Evolutionary conservation across 2,888 invertebrate species (phyloP).

Genomic region (Plagodis pulveraria): DNA sequence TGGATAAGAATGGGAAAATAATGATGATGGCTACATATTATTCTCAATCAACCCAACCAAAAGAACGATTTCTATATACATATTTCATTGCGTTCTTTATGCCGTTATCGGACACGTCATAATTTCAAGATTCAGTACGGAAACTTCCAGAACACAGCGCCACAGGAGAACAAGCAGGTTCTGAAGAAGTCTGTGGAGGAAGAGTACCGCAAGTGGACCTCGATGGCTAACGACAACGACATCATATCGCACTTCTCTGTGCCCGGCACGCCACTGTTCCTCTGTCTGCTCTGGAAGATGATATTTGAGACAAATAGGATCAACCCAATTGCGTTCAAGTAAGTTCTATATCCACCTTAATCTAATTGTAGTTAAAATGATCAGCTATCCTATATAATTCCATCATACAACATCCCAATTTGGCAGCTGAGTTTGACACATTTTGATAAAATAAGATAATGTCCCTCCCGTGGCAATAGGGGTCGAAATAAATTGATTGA

Average conservation of each 20-base stretch:
- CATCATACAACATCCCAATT: too few species aligned
- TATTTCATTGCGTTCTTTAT: too few species aligned
- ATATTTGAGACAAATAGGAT: slow-evolving; percentile 97
- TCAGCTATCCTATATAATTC: too few species aligned
- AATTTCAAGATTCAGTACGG: slow-evolving; percentile 6
- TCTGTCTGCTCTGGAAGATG: slow-evolving; percentile 98
- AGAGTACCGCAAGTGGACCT: slow-evolving; percentile 98
- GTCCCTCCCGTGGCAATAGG: too few species aligned
- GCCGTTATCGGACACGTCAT: slow-evolving; percentile 9
- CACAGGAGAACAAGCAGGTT: slow-evolving; percentile 95
- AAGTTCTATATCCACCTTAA: slow-evolving; percentile 37
- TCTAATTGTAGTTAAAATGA: too few species aligned
- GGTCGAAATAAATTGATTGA: too few species aligned
- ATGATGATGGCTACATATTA: too few species aligned
- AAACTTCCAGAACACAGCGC: slow-evolving; percentile 87
- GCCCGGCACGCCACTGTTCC: slow-evolving; percentile 95
- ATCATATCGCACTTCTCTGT: slow-evolving; percentile 98
- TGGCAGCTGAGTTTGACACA: too few species aligned
- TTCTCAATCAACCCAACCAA: too few species aligned
- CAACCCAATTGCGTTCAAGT: slow-evolving; percentile 98
- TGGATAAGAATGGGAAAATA: too few species aligned
- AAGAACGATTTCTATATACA: too few species aligned
- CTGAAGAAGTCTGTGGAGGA: slow-evolving; percentile 97
- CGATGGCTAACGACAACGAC: slow-evolving; percentile 98
- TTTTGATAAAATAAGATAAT: too few species aligned